Base-by-base conservation (phyloP, 2,888 invertebrate genomes). In the Chloromyia formosa region DNA sequence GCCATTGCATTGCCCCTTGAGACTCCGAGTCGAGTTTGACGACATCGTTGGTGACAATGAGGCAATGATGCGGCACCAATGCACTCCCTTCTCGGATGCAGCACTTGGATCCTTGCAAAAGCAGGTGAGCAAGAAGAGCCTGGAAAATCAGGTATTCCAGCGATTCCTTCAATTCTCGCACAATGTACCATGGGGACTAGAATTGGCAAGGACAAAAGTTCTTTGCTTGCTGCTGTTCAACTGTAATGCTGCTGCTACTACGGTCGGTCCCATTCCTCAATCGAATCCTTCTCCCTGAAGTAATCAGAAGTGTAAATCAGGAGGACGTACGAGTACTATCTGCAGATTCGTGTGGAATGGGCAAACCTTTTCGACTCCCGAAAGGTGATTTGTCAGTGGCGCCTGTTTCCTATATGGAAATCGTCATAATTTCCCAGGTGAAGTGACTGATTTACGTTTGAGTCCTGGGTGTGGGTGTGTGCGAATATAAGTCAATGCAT, bases 371-470 rank as follows among this genome's bases (percentile, higher is more conserved):
- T 22, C 10, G 22, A 66, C 23, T 49, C 23, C 49, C 49, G 10
- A 12, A 49, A 45, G 66, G 22, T 66, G 45, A 49, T 66, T 66
- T 66, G 49, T 7, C 7, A 10, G 45, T 12, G 35, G 62, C 12
- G 3, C 66, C 56, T 71, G 71, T 71, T 71, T 71, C 18, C 71
- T 56, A 71, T 71, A 71, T 71, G 71, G 56, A 71, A 56, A 56
- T 71, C 18, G 40, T 16, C 20, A 71, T 54, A 71, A 71, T 71
- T 71, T 71, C 71, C 71, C 71, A 71, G 58, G 71, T 71, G 71
- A 71, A 71, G 71, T 1, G 9, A 40, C 56, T 56, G 71, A 71
- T 71, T 71, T 71, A 40, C 22, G 22, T 66, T 22, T n/a, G 49
- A 49, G 16, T 49, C 27, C 7, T 2, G 7, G 27, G 7, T 49